These are phyloP conservation scores for Pygoscelis adeliae DNA, from an alignment of 2,113 vertebrate genomes.

Conservation along the genomic window DNA sequence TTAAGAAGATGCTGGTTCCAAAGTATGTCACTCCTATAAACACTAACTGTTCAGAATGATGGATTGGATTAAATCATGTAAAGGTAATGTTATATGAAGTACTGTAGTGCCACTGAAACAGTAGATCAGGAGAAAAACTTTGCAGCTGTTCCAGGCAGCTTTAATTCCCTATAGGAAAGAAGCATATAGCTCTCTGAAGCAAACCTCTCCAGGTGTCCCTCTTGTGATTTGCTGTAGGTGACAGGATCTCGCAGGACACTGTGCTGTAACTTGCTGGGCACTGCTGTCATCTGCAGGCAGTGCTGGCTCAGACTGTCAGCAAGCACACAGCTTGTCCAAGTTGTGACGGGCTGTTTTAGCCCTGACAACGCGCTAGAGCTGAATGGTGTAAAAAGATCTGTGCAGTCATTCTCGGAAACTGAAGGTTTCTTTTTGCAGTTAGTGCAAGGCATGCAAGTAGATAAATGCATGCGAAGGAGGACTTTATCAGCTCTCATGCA, in stretches of 20 bases:
- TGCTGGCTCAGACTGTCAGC: neutral
- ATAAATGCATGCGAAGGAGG: neutral
- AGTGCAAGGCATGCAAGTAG: neutral
- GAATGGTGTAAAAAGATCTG: neutral
- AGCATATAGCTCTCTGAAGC: neutral
- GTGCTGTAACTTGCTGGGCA: neutral
- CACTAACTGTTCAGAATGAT: neutral
- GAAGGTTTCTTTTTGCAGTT: neutral
- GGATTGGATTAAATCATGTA: neutral
- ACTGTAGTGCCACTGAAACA: neutral
- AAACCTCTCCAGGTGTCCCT: neutral
- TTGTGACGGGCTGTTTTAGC: neutral
- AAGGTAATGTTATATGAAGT: neutral
- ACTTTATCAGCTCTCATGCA: neutral
- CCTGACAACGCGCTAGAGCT: neutral
- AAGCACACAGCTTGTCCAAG: accelerated
- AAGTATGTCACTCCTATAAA: neutral
- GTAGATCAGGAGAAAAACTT: neutral
- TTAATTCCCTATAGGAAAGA: neutral
- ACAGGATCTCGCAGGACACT: neutral
- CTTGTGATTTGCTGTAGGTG: neutral
- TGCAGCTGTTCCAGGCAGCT: neutral
- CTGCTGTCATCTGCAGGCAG: slow-evolving; percentile 18
- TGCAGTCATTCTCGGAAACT: neutral
- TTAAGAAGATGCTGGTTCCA: neutral